Evolutionary conservation across 35 echinoderm and acorn worm species (phyloP), one percentile per base, ranked within the genome.

Genomic region (Heliocidaris erythrogramma): DNA sequence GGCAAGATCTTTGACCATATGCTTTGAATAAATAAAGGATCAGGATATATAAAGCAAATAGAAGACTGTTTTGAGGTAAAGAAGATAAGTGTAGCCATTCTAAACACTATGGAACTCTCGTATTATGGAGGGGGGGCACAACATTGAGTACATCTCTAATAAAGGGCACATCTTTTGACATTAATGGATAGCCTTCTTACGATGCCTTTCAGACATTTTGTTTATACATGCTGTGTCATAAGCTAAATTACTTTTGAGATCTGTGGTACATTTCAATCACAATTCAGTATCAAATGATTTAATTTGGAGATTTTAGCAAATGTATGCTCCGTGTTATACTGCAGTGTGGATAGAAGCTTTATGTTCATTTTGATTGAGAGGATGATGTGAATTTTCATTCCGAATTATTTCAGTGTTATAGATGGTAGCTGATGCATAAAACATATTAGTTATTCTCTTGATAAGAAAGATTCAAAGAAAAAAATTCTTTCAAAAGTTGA

Each of bases 21-120:
- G 7, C 65, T 78, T 24, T 78, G 27, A 78, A 78, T 78, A 8
- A 78, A n/a, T 78, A 78, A 78, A 78, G 65, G 65, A 78, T 78
- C 65, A 78, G 65, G 65, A 78, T n/a, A n/a, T n/a, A n/a, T n/a
- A n/a, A n/a, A n/a, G n/a, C n/a, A 78, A 21, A 78, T 78, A 78
- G 27, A 21, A 78, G 21, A 78, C 65, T 27, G 65, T 24, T n/a
- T 27, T 7, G 21, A n/a, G 14, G 65, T 21, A 27, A 78, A 78
- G 65, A 78, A 21, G 65, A 78, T 78, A 56, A 56, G 52, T 56
- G 21, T 27, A 78, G 27, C 17, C 17, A 78, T 78, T 7, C 21
- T 5, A 78, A 78, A n/a, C 27, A n/a, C 27, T 18, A 78, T 5
- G 65, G 27, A 78, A 78, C 7, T 78, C 65, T 78, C 27, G 18